Evolutionary conservation across 2,113 vertebrate species (phyloP).

Genomic region (Larimichthys polyactis): DNA sequence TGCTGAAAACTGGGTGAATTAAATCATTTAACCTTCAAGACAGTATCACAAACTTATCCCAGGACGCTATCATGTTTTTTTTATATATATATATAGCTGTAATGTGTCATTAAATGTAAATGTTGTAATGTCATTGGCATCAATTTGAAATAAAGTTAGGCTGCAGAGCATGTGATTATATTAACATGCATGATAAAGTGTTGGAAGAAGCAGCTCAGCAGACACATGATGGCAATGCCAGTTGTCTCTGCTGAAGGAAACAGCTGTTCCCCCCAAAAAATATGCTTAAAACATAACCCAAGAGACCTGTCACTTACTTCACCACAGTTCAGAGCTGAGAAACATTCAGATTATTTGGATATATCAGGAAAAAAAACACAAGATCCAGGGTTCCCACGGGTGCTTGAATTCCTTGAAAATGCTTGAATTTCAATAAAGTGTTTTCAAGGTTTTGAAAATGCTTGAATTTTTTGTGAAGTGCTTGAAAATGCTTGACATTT

Average conservation of each 20-base stretch:
- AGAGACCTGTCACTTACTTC: background rate
- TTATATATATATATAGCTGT: background rate
- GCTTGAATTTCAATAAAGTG: no score
- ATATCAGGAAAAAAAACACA: no score
- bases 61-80: background rate
- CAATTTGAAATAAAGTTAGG: background rate
- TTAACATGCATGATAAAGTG: background rate
- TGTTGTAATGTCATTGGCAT: background rate
- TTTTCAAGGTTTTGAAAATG: no score
- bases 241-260: slow-evolving; percentile 26
- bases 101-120: background rate
- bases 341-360: background rate
- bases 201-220: background rate
- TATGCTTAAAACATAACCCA: background rate
- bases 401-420: no score
- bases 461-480: no score
- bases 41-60: background rate
- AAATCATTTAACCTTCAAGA: background rate
- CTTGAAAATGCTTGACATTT: no score
- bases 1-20: background rate
- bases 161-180: background rate
- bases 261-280: slow-evolving; percentile 17
- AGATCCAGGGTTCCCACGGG: no score
- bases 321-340: background rate
- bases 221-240: background rate